Base-by-base conservation (phyloP, 2,113 vertebrate species). In the Indicator indicator region DNA sequence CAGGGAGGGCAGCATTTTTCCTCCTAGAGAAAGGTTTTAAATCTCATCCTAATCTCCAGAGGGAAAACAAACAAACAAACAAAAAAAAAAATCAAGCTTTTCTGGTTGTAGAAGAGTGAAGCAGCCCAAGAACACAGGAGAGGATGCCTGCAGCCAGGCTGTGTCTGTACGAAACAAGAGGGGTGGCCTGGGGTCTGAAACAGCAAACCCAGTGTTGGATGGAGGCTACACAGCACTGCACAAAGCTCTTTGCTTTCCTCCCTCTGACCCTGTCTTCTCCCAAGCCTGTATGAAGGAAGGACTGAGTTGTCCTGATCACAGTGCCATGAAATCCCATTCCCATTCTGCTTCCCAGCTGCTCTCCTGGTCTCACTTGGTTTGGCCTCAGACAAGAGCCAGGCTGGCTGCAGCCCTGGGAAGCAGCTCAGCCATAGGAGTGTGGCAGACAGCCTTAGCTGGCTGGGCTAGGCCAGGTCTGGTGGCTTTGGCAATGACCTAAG, bases 271-370 rank as follows among this genome's bases (percentile, higher is more conserved):
- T 72, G 73, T 20, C 69, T 79, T 78, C 81, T 85, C 80, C 83
- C 59, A 94, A 87, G 44, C 55, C 72, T 63, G 2, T 17, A 56
- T 40, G 56, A 91, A 64, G 69, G 83, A 87, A 80, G 44, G 79
- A 72, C 79, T 76, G 14, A 65, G 80, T 80, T 24, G 89, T 70
- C 88, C 70, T 32, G 76, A 92, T 79, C 65, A 73, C 58, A 69
- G 28, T 74, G 84, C 82, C 81, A 92, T 95, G 96, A 93, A 90
- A 91, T 91, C 77, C 85, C 93, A 86, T 91, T 93, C 92, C 77
- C 88, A 65, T 91, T 83, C 72, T 74, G 69, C 68, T 88, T 90
- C 46, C 52, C 76, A 63, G 73, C 48, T 88, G 69, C 42, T 67
- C 85, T 58, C 86, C 90, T 32, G 59, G 86, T 92, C 90, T 88